These are phyloP conservation scores for Pipistrellus nathusii DNA, from an alignment of 2,797 vertebrate genomes.

Conservation along the genomic window DNA sequence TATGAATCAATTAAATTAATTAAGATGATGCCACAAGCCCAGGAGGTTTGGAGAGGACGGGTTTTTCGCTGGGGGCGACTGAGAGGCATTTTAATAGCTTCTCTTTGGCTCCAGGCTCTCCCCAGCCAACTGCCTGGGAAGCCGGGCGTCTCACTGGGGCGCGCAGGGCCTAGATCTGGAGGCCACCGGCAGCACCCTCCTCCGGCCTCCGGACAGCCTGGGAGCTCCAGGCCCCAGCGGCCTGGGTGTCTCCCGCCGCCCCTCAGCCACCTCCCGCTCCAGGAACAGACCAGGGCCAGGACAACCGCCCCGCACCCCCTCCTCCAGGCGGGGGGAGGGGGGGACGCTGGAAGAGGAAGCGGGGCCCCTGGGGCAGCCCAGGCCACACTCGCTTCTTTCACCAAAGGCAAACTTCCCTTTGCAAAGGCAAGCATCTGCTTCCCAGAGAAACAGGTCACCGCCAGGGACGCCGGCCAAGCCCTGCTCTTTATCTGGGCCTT, in stretches of 20 bases:
- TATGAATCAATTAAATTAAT: constrained; percentile 93
- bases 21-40: constrained; percentile 90
- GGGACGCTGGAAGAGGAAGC: neutral
- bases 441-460: constrained; percentile 75
- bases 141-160: neutral
- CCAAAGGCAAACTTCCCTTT: constrained; percentile 22
- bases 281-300: neutral
- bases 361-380: neutral
- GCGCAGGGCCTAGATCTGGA: neutral
- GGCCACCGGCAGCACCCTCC: neutral
- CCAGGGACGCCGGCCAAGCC: constrained; percentile 39
- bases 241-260: neutral
- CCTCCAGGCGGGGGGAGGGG: no score
- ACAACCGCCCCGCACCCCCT: no score
- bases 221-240: neutral
- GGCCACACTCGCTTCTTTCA: constrained; percentile 58
- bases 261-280: neutral
- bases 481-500: constrained; percentile 8
- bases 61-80: constrained; percentile 85
- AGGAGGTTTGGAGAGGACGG: constrained; percentile 86
- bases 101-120: constrained; percentile 65
- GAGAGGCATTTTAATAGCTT: constrained; percentile 85
- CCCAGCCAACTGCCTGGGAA: constrained; percentile 54
- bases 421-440: constrained; percentile 72
- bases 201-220: neutral